phyloP scores from a whole-genome alignment of 2,797 vertebrate genomes.

The Microcaecilia unicolor region DNA sequence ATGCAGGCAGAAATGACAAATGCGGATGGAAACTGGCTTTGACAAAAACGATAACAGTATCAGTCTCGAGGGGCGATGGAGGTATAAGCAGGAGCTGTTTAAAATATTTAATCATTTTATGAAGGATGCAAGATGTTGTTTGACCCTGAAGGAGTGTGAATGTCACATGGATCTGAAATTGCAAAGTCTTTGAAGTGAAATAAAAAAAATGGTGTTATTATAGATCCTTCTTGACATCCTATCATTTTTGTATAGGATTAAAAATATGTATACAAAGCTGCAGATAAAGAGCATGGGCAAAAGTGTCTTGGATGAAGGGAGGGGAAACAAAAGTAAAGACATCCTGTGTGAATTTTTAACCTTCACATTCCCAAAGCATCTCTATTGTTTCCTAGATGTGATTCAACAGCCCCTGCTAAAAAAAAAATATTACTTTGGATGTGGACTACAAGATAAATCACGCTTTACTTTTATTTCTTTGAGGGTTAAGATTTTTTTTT shows the following conservation, averaged over 20 bases:
- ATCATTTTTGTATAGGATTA: constrained; percentile 75
- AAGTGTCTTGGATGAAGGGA: constrained; percentile 53
- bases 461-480: constrained; percentile 22
- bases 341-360: constrained; percentile 44
- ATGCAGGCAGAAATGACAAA: constrained; percentile 95
- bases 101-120: constrained; percentile 99
- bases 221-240: constrained; percentile 76
- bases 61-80: constrained; percentile 89
- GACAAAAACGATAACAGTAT: constrained; percentile 99
- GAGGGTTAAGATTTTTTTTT: not conserved
- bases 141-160: constrained; percentile 99
- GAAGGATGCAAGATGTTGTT: constrained; percentile 93
- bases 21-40: constrained; percentile 97
- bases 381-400: constrained; percentile 45
- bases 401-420: constrained; percentile 32
- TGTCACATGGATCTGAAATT: constrained; percentile 96
- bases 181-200: constrained; percentile 95
- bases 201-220: constrained; percentile 75
- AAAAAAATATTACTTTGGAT: constrained; percentile 36
- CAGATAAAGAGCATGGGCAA: constrained; percentile 54
- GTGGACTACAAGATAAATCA: constrained; percentile 41
- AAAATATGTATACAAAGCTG: constrained; percentile 77
- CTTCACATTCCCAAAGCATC: constrained; percentile 43
- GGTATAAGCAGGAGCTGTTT: constrained; percentile 95
- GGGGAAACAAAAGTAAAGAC: constrained; percentile 39